A percentile compares a stretch with the other conserved stretches of the same genome.
Evolutionary conservation across 1,140 invertebrate genomes (phyloP).

Genomic region (Nephotettix cincticeps): DNA sequence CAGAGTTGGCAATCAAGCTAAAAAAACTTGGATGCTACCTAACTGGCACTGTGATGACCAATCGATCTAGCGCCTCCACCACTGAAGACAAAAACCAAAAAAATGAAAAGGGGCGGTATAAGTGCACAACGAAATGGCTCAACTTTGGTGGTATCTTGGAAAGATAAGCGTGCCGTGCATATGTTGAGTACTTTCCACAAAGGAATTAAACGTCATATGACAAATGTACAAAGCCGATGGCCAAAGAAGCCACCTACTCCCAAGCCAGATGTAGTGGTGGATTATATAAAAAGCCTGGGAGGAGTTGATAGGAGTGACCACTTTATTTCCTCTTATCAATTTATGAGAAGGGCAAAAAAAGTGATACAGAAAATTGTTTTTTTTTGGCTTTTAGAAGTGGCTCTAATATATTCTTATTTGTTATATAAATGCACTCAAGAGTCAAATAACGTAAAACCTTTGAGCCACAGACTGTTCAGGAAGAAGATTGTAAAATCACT

Average conservation of each 20-base stretch:
- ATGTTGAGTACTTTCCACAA: background rate
- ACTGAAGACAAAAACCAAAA: background rate
- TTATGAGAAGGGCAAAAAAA: background rate
- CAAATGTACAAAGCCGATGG: background rate
- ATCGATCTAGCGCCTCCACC: constrained; percentile 1
- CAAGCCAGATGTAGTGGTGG: background rate
- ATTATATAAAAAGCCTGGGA: constrained; percentile 46
- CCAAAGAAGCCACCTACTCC: constrained; percentile 1
- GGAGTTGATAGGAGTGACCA: constrained; percentile 45
- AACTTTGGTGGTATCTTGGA: constrained; percentile 10
- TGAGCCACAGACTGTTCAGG: background rate
- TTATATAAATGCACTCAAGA: constrained; percentile 3
- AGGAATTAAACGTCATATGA: background rate
- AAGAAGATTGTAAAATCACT: background rate
- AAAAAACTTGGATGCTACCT: background rate
- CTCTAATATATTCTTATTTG: background rate
- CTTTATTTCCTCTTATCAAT: background rate
- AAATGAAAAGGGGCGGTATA: background rate
- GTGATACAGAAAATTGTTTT: background rate
- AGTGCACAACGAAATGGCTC: background rate
- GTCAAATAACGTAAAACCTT: constrained; percentile 41
- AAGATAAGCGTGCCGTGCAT: constrained; percentile 12
- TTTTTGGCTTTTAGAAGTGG: background rate
- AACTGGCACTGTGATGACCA: constrained; percentile 2
- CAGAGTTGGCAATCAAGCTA: background rate